These are phyloP conservation scores for Columba guinea DNA, from an alignment of 2,797 vertebrate species.

Conservation along the genomic window DNA sequence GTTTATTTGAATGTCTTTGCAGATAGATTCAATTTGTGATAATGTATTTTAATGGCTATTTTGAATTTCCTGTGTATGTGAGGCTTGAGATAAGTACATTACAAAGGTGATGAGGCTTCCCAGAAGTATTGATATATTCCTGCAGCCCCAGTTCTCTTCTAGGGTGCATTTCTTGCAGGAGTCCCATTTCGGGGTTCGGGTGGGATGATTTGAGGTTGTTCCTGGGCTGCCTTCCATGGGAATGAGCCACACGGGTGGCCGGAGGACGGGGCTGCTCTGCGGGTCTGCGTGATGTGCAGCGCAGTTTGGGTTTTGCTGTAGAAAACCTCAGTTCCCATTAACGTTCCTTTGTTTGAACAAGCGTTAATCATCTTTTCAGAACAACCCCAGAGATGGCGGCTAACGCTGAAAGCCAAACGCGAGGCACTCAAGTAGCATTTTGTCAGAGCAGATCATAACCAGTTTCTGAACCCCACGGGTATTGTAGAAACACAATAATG, in stretches of 20 bases:
- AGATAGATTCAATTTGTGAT: not conserved
- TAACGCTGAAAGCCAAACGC: not conserved
- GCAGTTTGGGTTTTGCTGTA: not conserved
- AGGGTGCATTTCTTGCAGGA: accelerated
- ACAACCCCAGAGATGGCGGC: not conserved
- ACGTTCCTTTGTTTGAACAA: not conserved
- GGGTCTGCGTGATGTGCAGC: accelerated
- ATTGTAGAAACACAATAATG: conserved; percentile 21
- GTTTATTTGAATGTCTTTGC: not conserved
- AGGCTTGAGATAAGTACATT: not conserved
- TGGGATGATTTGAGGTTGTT: not conserved
- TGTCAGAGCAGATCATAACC: not conserved
- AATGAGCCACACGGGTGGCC: not conserved
- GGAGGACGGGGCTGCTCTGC: not conserved
- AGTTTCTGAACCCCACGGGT: not conserved
- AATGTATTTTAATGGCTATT: not conserved
- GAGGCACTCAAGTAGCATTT: not conserved
- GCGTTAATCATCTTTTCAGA: not conserved
- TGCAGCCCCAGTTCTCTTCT: not conserved
- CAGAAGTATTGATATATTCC: not conserved
- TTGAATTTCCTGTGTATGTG: not conserved
- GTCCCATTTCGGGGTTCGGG: not conserved
- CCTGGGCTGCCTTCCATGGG: not conserved
- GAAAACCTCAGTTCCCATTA: not conserved
- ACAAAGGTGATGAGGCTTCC: not conserved